Evolutionary conservation across 2,797 vertebrate genomes (phyloP).

Genomic region (Molossus molossus): DNA sequence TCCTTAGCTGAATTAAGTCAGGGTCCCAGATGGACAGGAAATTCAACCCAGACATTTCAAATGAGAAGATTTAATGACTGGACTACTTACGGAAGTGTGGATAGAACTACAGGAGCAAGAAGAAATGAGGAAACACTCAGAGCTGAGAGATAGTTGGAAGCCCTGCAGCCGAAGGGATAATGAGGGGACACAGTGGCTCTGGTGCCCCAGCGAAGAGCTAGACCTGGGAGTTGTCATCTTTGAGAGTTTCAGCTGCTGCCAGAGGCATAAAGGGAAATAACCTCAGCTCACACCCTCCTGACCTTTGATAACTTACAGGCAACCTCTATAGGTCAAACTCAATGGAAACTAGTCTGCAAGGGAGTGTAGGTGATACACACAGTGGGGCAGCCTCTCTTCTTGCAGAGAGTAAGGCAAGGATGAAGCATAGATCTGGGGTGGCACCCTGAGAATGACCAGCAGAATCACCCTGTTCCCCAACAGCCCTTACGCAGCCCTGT

Average conservation of each 20-base stretch:
- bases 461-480: neutral
- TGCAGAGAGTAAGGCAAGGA: neutral
- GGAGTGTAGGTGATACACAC: neutral
- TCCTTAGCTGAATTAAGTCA: neutral
- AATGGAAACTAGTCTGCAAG: neutral
- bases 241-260: neutral
- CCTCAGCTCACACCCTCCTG: neutral
- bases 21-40: neutral
- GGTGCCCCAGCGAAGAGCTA: neutral
- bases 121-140: neutral
- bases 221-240: neutral
- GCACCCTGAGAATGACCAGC: neutral
- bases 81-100: neutral
- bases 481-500: neutral
- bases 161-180: neutral
- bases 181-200: neutral
- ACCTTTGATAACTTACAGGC: neutral
- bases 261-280: neutral
- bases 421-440: neutral
- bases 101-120: neutral
- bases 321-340: neutral
- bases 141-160: neutral
- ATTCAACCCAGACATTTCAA: neutral
- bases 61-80: neutral
- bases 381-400: neutral